phyloP scores from a whole-genome alignment of 2,888 invertebrate genomes.

The Bhutanitis thaidina region DNA sequence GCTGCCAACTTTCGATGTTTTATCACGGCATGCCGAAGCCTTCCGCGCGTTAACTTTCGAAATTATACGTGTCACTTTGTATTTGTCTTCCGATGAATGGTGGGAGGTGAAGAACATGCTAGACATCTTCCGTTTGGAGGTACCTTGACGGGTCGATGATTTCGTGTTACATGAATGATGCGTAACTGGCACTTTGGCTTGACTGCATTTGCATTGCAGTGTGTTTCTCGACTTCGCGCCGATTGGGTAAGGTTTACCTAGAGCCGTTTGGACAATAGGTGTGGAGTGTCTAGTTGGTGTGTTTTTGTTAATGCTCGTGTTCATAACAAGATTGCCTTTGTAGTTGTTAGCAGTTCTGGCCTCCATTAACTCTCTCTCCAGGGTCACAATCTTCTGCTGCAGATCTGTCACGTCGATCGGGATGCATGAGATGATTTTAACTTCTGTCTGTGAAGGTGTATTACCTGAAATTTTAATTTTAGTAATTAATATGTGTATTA shows the following conservation, averaged over 20 bases:
- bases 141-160: background rate
- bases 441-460: conserved; percentile 65
- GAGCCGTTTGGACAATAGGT: conserved; percentile 10
- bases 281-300: background rate
- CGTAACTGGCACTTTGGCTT: conserved; percentile 3
- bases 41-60: background rate
- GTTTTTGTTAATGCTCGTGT: conserved; percentile 6
- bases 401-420: conserved; percentile 70
- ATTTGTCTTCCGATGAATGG: conserved; percentile 1
- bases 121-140: conserved; percentile 5
- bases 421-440: conserved; percentile 72
- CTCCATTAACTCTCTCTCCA: conserved; percentile 53
- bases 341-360: conserved; percentile 6
- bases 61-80: background rate
- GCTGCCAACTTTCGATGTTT: conserved; percentile 14
- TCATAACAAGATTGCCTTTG: conserved; percentile 2
- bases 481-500: too few species aligned
- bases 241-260: conserved; percentile 8
- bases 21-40: background rate
- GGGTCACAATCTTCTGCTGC: conserved; percentile 53
- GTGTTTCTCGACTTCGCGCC: background rate
- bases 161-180: conserved; percentile 14
- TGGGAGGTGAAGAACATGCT: conserved; percentile 7
- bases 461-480: conserved; percentile 45
- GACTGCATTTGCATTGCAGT: conserved; percentile 2